These are phyloP conservation scores for Bothrops jararaca DNA, from an alignment of 2,113 vertebrate genomes.

Conservation along the genomic window DNA sequence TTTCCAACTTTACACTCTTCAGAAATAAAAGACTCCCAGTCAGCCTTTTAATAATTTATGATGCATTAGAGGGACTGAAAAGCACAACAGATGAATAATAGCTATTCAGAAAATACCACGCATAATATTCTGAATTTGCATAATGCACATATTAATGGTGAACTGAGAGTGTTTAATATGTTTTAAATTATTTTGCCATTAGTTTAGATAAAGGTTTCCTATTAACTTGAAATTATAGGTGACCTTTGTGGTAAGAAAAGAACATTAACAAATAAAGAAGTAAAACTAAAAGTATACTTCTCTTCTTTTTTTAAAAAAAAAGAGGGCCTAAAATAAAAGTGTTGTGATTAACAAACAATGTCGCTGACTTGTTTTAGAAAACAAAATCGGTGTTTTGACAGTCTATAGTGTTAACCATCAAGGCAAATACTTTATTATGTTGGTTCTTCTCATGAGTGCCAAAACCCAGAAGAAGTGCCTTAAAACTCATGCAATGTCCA, in stretches of 20 bases:
- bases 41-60: accelerated
- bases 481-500: not conserved
- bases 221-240: constrained; percentile 5
- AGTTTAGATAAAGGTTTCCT: constrained; percentile 15
- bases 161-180: not conserved
- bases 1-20: not conserved
- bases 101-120: not conserved
- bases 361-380: not conserved
- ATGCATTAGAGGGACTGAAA: not conserved
- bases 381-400: not conserved
- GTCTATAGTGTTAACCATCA: not conserved
- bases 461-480: not conserved
- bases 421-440: not conserved
- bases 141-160: constrained; percentile 14
- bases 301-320: not conserved
- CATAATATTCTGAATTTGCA: not conserved
- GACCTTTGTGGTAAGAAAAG: constrained; percentile 23
- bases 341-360: constrained; percentile 9
- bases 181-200: not conserved
- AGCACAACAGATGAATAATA: not conserved
- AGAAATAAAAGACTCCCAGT: constrained; percentile 4
- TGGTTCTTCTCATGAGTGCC: not conserved
- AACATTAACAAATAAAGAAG: constrained; percentile 2
- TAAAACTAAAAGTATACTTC: not conserved
- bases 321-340: not conserved